Percentiles rank a stretch among this genome's conserved stretches.
These are phyloP conservation scores for Brienomyrus brachyistius DNA, from an alignment of 2,113 vertebrate genomes.

Conservation along the genomic window DNA sequence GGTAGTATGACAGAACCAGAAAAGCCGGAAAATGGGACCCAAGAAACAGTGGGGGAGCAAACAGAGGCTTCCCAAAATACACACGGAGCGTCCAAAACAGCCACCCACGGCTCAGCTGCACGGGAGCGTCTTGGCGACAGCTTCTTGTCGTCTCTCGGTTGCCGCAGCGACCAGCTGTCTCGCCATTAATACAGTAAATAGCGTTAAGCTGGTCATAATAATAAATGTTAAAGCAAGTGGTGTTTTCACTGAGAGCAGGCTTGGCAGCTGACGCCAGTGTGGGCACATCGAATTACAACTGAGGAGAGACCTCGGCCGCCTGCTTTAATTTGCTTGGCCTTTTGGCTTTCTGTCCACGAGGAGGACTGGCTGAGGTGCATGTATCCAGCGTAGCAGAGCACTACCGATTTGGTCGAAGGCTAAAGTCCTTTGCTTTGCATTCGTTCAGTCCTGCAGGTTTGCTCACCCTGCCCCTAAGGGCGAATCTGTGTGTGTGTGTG, in stretches of 20 bases:
- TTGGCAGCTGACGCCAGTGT: neutral
- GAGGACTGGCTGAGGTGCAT: neutral
- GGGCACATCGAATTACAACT: neutral
- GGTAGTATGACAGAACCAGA: neutral
- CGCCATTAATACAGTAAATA: neutral
- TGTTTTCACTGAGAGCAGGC: neutral
- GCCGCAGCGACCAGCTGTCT: neutral
- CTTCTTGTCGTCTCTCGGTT: neutral
- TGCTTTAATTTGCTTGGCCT: neutral
- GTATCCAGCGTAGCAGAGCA: neutral
- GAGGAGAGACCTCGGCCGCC: neutral
- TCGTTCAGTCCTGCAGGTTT: neutral
- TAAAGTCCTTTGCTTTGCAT: neutral
- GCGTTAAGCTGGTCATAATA: neutral
- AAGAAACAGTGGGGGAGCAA: neutral
- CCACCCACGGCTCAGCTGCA: neutral
- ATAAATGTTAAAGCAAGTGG: neutral
- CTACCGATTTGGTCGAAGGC: neutral
- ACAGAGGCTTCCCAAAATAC: neutral
- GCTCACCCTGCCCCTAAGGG: neutral
- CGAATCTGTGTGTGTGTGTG: neutral
- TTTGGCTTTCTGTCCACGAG: neutral
- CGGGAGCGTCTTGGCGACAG: neutral
- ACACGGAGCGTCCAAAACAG: neutral
- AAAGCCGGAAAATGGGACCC: neutral